phyloP scores from a whole-genome alignment of 2,888 invertebrate genomes.

The Diarsia brunnea region DNA sequence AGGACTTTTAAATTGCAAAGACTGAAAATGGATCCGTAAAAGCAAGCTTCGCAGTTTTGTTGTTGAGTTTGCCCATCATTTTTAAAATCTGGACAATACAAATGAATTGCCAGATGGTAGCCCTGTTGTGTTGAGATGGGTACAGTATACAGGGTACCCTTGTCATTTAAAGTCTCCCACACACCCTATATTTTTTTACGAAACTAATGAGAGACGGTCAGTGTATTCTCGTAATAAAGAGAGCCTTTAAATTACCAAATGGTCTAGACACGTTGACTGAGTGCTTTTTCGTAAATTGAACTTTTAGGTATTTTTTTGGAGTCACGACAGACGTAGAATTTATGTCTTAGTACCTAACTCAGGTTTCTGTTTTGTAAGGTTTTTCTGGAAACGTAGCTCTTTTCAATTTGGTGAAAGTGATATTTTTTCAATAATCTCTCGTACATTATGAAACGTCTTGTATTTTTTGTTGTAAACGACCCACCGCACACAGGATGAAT shows the following conservation, averaged over 20 bases:
- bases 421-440: conserved; percentile 1
- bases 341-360: conserved; percentile 43
- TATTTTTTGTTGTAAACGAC: background rate
- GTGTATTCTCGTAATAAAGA: conserved; percentile 58
- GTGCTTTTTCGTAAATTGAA: conserved; percentile 55
- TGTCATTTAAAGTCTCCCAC: conserved; percentile 64
- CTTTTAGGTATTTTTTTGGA: conserved; percentile 38
- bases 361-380: conserved; percentile 12
- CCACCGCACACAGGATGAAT: too few species aligned
- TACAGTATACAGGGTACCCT: conserved; percentile 54
- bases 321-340: conserved; percentile 32
- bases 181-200: conserved; percentile 59
- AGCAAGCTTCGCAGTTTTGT: background rate
- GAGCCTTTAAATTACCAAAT: conserved; percentile 58
- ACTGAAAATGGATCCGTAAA: conserved; percentile 18
- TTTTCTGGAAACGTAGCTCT: conserved; percentile 14
- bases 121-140: conserved; percentile 65
- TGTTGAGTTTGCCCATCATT: conserved; percentile 36
- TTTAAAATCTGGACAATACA: conserved; percentile 52
- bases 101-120: conserved; percentile 50
- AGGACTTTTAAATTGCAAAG: conserved; percentile 26
- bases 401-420: conserved; percentile 11
- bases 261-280: conserved; percentile 58
- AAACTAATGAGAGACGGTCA: conserved; percentile 64
- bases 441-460: background rate